Base-by-base conservation (phyloP, 92 coral and sea anemone species). In the Blastomussa wellsi region DNA sequence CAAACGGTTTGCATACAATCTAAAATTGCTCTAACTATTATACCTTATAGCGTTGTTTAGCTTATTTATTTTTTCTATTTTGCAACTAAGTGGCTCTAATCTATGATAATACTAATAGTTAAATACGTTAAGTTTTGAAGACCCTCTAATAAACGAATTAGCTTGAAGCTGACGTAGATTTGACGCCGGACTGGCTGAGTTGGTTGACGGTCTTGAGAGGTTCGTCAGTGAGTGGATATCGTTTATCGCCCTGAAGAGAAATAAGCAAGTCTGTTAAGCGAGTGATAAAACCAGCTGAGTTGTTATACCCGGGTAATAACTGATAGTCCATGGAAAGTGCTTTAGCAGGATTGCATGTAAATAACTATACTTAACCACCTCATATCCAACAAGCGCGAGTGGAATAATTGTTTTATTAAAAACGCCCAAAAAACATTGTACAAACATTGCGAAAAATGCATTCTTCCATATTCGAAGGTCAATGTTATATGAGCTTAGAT, bases 161-260 rank as follows among this genome's bases (percentile, higher is more conserved):
- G 48, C 48, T 35, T 70, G 41, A 9, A 55, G 49, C 36, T n/a
- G 71, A n/a, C n/a, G n/a, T 28, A 79, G 73, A 28, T 64, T 42
- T 41, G 74, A 29, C 83, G 73, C 60, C 29, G 59, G 29, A 29
- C 62, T 64, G n/a, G 49, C 10, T 37, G 22, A 19, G 16, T 55
- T 22, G 19, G 47, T 57, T 64, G 55, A 64, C 7, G 17, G 74
- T 5, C 60, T 44, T 62, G 59, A 2, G 74, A 24, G 36, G 31
- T 28, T 64, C 51, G 24, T 64, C 33, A 49, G 38, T 15, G 44
- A 0, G 49, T 31, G 22, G 22, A 14, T 24, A 22, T 52, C 68
- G 32, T 20, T 65, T 44, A 79, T 64, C 83, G 83, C 59, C 74
- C 83, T 79, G 74, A 65, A 65, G 39, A 79, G 28, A 33, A 79